Percentiles rank a stretch among this genome's conserved stretches.
These are phyloP conservation scores for Cephus nigrinus DNA, from an alignment of 2,888 invertebrate species.

Conservation along the genomic window DNA sequence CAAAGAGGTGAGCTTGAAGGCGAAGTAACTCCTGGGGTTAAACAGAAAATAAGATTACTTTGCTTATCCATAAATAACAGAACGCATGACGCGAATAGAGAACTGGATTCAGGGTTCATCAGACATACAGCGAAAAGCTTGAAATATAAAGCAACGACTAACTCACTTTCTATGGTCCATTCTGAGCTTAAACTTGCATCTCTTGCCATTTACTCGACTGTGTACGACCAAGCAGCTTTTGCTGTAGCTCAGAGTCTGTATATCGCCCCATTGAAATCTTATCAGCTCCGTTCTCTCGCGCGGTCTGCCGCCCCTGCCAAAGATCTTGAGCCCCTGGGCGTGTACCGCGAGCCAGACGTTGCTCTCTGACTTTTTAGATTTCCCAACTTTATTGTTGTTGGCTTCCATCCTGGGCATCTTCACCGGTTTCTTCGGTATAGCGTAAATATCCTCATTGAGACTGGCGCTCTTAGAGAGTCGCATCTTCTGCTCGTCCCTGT, in stretches of 20 bases:
- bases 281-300: conserved; percentile 57
- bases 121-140: neutral
- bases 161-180: conserved; percentile 79
- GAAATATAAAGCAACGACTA: neutral
- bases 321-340: conserved; percentile 62
- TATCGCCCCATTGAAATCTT: conserved; percentile 76
- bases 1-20: conserved; percentile 81
- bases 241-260: conserved; percentile 81
- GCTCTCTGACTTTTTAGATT: conserved; percentile 54
- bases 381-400: conserved; percentile 34
- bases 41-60: conserved; percentile 8
- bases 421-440: conserved; percentile 27
- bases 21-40: conserved; percentile 75
- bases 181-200: conserved; percentile 78
- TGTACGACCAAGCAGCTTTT: conserved; percentile 76
- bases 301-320: conserved; percentile 59
- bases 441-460: conserved; percentile 38
- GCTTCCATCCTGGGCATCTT: conserved; percentile 23
- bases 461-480: conserved; percentile 23
- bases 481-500: conserved; percentile 39
- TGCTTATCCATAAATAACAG: neutral
- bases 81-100: neutral
- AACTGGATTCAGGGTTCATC: neutral
- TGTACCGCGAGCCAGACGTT: conserved; percentile 66
- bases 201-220: conserved; percentile 70